Evolutionary conservation across 2,797 vertebrate genomes (phyloP).

Genomic region (Sorex maritimensis): DNA sequence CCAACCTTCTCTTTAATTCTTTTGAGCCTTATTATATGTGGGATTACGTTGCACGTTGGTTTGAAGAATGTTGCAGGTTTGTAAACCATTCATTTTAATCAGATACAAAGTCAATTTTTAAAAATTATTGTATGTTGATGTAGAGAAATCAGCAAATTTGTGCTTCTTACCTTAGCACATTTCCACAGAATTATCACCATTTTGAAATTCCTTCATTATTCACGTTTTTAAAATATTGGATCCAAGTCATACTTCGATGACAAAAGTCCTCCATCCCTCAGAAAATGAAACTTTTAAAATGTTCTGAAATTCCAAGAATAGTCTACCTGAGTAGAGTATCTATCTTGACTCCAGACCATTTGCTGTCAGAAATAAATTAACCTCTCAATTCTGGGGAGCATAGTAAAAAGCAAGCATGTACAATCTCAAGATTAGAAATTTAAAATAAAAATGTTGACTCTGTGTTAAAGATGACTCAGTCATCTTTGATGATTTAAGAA

Average conservation of each 20-base stretch:
- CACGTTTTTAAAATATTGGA: slow-evolving; percentile 52
- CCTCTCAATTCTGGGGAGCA: background rate
- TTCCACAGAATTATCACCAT: slow-evolving; percentile 23
- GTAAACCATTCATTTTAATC: slow-evolving; percentile 77
- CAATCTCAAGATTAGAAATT: background rate
- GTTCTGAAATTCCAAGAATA: slow-evolving; percentile 25
- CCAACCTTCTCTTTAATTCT: slow-evolving; percentile 99
- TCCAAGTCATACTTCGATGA: background rate
- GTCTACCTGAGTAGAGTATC: slow-evolving; percentile 27
- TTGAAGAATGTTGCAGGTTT: slow-evolving; percentile 99
- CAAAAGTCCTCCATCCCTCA: background rate
- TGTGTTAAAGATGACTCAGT: background rate
- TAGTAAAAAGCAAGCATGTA: slow-evolving; percentile 17
- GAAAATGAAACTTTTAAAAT: background rate
- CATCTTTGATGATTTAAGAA: slow-evolving; percentile 15
- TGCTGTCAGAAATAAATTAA: slow-evolving; percentile 8
- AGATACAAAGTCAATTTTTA: slow-evolving; percentile 28
- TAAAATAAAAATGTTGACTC: slow-evolving; percentile 1
- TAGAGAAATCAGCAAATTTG: slow-evolving; percentile 51
- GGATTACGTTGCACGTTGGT: slow-evolving; percentile 99
- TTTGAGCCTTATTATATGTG: slow-evolving; percentile 99
- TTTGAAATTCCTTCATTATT: background rate
- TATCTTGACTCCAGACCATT: slow-evolving; percentile 15
- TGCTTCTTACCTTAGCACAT: background rate
- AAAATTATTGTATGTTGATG: background rate